Conservation (phyloP, 2,113 vertebrate genomes). For the Pygoscelis antarcticus region DNA sequence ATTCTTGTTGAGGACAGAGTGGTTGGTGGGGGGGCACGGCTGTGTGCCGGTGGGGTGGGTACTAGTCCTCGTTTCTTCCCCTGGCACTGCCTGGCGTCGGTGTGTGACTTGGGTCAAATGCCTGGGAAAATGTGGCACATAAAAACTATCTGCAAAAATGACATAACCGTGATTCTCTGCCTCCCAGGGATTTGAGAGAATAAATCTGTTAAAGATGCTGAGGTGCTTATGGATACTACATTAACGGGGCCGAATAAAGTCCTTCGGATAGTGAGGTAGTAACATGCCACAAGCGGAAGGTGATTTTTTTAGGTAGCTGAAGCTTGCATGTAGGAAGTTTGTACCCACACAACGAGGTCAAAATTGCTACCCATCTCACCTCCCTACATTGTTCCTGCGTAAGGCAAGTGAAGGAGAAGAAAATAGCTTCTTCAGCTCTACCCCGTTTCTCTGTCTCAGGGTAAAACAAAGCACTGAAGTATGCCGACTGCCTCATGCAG, state of each 20-base stretch:
- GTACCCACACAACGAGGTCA: neutral
- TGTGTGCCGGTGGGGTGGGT: neutral
- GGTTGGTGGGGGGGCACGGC: neutral
- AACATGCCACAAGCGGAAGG: neutral
- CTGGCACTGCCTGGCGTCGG: fast-evolving
- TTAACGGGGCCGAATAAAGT: neutral
- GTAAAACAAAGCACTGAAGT: neutral
- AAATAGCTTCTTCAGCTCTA: neutral
- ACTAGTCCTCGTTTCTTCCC: neutral
- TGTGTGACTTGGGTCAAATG: too few species aligned
- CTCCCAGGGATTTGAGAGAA: neutral
- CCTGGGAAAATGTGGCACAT: neutral
- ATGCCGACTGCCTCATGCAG: neutral
- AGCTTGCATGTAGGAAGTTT: neutral
- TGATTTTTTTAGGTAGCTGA: neutral
- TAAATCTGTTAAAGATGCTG: neutral
- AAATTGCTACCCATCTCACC: neutral
- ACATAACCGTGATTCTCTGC: neutral
- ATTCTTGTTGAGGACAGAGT: neutral
- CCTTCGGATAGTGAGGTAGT: neutral
- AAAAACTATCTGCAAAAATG: neutral
- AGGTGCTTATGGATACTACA: neutral
- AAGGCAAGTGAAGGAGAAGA: neutral
- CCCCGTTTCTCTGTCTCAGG: neutral
- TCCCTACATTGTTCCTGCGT: neutral